These are phyloP conservation scores for Galemys pyrenaicus DNA, from an alignment of 2,113 vertebrate genomes.

Conservation along the genomic window DNA sequence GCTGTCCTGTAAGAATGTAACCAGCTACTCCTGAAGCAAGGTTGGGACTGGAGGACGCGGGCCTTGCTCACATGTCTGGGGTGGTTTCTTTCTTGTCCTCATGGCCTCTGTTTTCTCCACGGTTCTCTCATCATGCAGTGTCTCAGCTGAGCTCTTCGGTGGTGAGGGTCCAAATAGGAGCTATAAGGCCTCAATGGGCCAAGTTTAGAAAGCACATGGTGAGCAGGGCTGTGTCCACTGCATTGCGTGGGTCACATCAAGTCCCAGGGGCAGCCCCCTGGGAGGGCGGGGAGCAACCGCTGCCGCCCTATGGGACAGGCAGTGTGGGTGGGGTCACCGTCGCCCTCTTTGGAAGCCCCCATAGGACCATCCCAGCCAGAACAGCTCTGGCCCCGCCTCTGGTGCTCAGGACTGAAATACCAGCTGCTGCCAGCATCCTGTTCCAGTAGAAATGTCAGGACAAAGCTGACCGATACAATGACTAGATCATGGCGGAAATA, in stretches of 20 bases:
- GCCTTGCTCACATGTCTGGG: not conserved
- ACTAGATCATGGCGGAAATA: not conserved
- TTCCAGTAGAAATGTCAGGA: not conserved
- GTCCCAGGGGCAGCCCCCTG: not conserved
- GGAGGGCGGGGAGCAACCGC: no score
- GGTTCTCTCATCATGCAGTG: not conserved
- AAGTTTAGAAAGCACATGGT: not conserved
- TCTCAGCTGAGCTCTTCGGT: not conserved
- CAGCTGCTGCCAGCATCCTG: not conserved
- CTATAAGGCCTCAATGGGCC: not conserved
- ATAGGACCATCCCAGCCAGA: not conserved
- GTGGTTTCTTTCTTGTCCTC: fast-evolving
- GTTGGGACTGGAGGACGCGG: not conserved
- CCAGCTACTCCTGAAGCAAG: fast-evolving
- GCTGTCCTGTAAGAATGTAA: not conserved
- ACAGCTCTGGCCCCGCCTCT: not conserved
- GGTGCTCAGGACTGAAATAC: not conserved
- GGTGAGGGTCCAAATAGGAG: not conserved
- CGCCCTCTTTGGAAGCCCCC: not conserved
- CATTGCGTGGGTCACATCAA: not conserved
- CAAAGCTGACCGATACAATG: not conserved
- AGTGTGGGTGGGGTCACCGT: not conserved
- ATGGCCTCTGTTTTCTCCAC: not conserved
- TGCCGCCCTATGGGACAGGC: not conserved
- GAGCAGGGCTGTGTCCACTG: not conserved